Percentiles rank a stretch among this genome's conserved stretches.
Evolutionary conservation across 2,797 vertebrate species (phyloP).

Genomic region (Mormyrus proboscirostris): DNA sequence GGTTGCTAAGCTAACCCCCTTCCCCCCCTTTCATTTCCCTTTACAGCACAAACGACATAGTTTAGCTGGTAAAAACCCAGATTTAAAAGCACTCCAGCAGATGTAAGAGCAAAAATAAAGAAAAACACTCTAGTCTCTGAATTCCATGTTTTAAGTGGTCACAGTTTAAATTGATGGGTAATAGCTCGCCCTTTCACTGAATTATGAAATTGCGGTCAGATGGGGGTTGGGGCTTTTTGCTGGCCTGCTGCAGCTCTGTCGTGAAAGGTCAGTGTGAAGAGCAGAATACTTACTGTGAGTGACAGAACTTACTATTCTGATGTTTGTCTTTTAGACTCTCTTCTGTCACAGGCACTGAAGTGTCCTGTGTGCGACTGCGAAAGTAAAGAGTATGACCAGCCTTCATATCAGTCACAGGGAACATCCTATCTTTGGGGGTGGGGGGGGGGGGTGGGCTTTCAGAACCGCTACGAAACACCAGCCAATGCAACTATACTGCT

Average conservation of each 20-base stretch:
- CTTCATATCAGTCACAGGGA: background rate
- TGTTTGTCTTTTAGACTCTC: background rate
- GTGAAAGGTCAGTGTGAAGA: background rate
- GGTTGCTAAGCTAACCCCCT: background rate
- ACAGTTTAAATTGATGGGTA: slow-evolving; percentile 19
- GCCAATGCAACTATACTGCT: background rate
- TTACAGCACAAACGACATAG: slow-evolving; percentile 3
- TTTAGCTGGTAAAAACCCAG: slow-evolving; percentile 11
- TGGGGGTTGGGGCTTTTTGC: slow-evolving; percentile 5
- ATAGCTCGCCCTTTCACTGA: slow-evolving; percentile 17
- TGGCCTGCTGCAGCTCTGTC: background rate
- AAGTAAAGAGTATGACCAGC: background rate
- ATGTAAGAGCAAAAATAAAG: background rate
- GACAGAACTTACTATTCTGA: slow-evolving; percentile 10
- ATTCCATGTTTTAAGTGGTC: slow-evolving; percentile 16
- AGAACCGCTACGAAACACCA: background rate
- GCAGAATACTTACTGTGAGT: background rate
- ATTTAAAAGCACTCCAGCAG: slow-evolving; percentile 23
- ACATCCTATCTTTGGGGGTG: background rate
- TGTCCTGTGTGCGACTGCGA: background rate
- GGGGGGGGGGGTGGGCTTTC: background rate
- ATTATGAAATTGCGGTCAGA: slow-evolving; percentile 24
- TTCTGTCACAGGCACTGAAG: background rate
- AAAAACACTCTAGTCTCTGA: slow-evolving; percentile 12
- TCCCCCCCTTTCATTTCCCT: background rate